A percentile compares a stretch with the other conserved stretches of the same genome.
phyloP scores from a whole-genome alignment of 2,888 invertebrate genomes.

The Lysandra bellargus region DNA sequence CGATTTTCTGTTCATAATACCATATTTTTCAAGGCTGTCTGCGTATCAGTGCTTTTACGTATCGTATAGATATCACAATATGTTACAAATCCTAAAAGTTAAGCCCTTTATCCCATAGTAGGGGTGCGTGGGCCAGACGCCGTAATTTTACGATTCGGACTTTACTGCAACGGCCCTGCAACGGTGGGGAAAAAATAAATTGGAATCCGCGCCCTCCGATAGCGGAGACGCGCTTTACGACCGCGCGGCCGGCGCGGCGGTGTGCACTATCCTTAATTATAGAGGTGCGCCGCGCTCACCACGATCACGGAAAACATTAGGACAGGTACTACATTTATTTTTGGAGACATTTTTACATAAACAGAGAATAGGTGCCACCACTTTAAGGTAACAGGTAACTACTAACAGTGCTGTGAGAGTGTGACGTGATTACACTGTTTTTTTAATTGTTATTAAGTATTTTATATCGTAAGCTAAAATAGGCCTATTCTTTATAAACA shows the following conservation, averaged over 20 bases:
- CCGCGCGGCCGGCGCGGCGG: slow-evolving; percentile 43
- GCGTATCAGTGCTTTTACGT: not conserved
- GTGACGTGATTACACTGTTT: no score
- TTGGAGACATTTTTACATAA: not conserved
- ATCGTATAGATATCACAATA: slow-evolving; percentile 7
- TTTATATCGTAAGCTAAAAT: no score
- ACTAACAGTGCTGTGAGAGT: no score
- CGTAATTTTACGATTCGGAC: slow-evolving; percentile 72
- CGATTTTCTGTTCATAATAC: not conserved
- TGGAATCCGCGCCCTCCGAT: slow-evolving; percentile 70
- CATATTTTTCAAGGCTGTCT: not conserved
- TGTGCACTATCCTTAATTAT: slow-evolving; percentile 46
- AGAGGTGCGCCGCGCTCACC: slow-evolving; percentile 33
- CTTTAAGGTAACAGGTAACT: no score
- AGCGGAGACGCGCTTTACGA: slow-evolving; percentile 58
- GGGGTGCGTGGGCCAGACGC: slow-evolving; percentile 65
- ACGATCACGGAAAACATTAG: not conserved
- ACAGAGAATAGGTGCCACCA: no score
- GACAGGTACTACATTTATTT: not conserved
- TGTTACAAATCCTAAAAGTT: slow-evolving; percentile 1
- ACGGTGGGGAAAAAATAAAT: slow-evolving; percentile 77
- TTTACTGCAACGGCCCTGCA: slow-evolving; percentile 74
- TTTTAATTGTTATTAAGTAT: no score
- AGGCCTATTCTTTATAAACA: no score
- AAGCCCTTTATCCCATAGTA: slow-evolving; percentile 51